Percentiles rank a stretch among this genome's conserved stretches.
Conservation (phyloP, 1,140 invertebrate genomes). For the Drosophila persimilis region DNA sequence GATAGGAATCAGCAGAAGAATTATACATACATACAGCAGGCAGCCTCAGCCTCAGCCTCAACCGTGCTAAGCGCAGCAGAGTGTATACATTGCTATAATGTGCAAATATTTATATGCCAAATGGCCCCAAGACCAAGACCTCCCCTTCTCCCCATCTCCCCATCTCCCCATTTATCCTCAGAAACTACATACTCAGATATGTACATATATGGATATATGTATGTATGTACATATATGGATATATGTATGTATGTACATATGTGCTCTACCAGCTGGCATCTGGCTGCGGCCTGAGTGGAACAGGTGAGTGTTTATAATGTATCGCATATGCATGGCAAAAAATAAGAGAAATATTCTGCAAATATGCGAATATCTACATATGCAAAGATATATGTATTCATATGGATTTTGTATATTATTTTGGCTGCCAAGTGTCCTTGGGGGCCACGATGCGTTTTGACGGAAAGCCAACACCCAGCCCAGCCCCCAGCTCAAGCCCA, state of each 20-base stretch:
- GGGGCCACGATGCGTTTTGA: conserved; percentile 36
- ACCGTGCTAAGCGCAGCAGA: conserved; percentile 40
- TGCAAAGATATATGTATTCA: conserved; percentile 2
- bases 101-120: conserved; percentile 78
- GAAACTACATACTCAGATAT: conserved; percentile 30
- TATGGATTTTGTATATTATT: conserved; percentile 46
- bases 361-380: conserved; percentile 33
- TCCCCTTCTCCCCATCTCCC: neutral
- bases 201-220: conserved; percentile 6
- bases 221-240: no score
- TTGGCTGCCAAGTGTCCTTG: conserved; percentile 44
- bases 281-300: conserved; percentile 53
- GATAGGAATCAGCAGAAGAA: conserved; percentile 7
- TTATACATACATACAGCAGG: neutral
- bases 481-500: no score
- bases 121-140: conserved; percentile 24
- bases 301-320: conserved; percentile 78
- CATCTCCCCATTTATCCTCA: neutral
- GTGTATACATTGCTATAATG: conserved; percentile 67
- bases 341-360: conserved; percentile 46
- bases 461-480: neutral
- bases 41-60: conserved; percentile 10
- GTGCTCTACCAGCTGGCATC: conserved; percentile 25
- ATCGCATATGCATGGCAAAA: conserved; percentile 66
- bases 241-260: conserved; percentile 16